Conservation (phyloP, 2,888 invertebrate genomes). For the Drosophila fungiperda region DNA sequence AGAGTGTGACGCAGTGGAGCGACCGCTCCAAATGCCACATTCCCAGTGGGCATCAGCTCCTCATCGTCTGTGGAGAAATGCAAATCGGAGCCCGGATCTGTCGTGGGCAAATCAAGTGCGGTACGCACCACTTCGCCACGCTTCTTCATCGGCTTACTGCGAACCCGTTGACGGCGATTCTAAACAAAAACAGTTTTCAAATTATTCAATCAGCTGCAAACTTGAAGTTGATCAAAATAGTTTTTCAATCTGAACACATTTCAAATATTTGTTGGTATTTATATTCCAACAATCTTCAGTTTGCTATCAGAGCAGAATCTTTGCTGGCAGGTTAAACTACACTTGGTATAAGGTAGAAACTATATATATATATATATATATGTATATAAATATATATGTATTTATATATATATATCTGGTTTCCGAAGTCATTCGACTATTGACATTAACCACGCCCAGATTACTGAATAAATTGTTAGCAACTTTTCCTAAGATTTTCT, state of each 20-base stretch:
- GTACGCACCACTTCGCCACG: slow-evolving; percentile 80
- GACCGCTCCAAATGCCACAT: slow-evolving; percentile 59
- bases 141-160: slow-evolving; percentile 63
- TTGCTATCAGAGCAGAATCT: not conserved
- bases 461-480: no score
- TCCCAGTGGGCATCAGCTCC: slow-evolving; percentile 54
- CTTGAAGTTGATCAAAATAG: not conserved
- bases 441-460: not conserved
- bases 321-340: not conserved
- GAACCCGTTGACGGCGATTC: slow-evolving; percentile 62
- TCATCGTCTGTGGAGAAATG: slow-evolving; percentile 88
- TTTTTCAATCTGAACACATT: not conserved
- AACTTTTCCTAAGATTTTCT: not conserved
- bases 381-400: no score
- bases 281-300: no score
- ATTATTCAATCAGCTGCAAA: not conserved
- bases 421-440: not conserved
- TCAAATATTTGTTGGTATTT: no score
- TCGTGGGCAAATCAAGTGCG: slow-evolving; percentile 87
- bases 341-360: no score
- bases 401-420: not conserved
- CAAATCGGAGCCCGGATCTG: slow-evolving; percentile 89
- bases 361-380: no score
- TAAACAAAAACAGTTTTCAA: slow-evolving; percentile 13
- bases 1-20: slow-evolving; percentile 78